Conservation (phyloP, 2,888 invertebrate species). For the Brenthis hecate region DNA sequence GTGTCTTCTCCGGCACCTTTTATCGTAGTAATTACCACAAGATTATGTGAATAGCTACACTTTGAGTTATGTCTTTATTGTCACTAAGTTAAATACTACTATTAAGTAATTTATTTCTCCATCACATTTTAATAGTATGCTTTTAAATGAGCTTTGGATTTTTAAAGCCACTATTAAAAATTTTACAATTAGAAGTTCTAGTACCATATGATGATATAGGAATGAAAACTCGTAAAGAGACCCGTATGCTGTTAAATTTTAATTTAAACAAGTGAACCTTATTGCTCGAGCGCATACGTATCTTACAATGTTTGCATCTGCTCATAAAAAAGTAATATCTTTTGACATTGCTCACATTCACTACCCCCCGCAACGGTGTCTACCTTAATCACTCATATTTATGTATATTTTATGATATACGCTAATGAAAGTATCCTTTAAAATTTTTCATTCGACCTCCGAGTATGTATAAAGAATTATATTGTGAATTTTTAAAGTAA, state of each 20-base stretch:
- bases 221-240: constrained; percentile 46
- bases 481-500: constrained; percentile 47
- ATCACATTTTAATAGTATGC: constrained; percentile 14
- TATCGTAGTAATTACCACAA: constrained; percentile 52
- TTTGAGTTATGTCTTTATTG: constrained; percentile 43
- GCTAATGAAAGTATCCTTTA: constrained; percentile 65
- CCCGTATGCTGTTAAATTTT: constrained; percentile 61
- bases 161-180: constrained; percentile 16
- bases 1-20: constrained; percentile 63
- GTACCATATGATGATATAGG: constrained; percentile 26
- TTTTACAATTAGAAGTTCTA: constrained; percentile 16
- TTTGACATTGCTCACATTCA: constrained; percentile 51
- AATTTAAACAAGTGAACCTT: constrained; percentile 62
- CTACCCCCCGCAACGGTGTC: constrained; percentile 64
- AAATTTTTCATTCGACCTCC: constrained; percentile 53
- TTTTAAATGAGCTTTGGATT: constrained; percentile 14
- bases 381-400: constrained; percentile 75
- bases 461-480: constrained; percentile 52
- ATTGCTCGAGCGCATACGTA: constrained; percentile 54
- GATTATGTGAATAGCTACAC: constrained; percentile 35
- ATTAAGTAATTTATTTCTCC: constrained; percentile 11
- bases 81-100: constrained; percentile 26
- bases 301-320: constrained; percentile 66
- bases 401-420: constrained; percentile 69
- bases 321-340: constrained; percentile 65